phyloP scores from a whole-genome alignment of 2,797 vertebrate genomes.

The Nothura maculosa region DNA sequence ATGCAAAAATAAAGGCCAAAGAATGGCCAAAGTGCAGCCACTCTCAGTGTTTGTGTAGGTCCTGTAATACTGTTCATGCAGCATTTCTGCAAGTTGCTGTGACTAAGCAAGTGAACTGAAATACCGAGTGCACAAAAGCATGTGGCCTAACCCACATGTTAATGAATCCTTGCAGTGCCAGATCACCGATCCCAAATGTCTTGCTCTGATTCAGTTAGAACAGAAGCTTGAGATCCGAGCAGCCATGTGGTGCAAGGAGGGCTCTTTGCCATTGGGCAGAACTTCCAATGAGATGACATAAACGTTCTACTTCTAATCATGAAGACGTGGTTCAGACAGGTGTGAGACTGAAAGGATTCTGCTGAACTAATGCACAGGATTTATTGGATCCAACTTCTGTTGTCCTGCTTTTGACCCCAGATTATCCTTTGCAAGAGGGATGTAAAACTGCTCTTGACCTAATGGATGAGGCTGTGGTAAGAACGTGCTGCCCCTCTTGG shows the following conservation, averaged over 20 bases:
- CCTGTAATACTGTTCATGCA: background rate
- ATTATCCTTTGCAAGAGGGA: background rate
- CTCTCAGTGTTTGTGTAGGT: background rate
- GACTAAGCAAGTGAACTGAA: background rate
- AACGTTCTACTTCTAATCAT: background rate
- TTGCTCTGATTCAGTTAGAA: background rate
- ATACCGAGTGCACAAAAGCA: background rate
- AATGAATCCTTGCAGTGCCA: background rate
- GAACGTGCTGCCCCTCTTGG: background rate
- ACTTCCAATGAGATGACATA: background rate
- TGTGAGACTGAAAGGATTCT: background rate
- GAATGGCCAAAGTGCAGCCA: background rate
- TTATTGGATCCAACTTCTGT: background rate
- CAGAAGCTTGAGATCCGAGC: background rate
- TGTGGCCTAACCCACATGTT: fast-evolving
- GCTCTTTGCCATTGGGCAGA: background rate
- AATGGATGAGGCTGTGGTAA: background rate
- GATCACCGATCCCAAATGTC: background rate
- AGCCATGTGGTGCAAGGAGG: background rate
- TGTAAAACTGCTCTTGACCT: background rate
- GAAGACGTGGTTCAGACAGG: background rate
- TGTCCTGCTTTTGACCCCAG: background rate
- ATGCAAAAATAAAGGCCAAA: background rate
- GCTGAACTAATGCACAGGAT: background rate
- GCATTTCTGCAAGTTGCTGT: background rate